Base-by-base conservation (phyloP, 30 jellyfish, hydroid and myxozoan species). In the Phacellophora camtschatica region DNA sequence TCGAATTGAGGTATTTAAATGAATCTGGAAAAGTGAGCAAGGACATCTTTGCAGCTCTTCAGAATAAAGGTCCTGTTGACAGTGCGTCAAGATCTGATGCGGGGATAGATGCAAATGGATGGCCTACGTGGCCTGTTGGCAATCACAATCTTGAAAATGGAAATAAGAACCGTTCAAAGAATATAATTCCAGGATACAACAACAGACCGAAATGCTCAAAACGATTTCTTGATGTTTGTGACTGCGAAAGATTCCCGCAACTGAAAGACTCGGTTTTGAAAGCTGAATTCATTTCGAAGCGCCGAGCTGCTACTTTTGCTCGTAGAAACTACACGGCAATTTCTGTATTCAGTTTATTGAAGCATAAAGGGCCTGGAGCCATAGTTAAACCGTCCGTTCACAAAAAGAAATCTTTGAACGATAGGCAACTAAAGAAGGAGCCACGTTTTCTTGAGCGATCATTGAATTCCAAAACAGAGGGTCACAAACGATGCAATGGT, bases 291-390 rank as follows among this genome's bases (percentile, higher is more conserved):
- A 31, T 77, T 18, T 22, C 67, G 25, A 77, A 59, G 24, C 68
- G 88, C 9, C 56, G 81, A 61, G 88, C 88, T 1, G 67, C 77
- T 15, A 77, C 50, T 46, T 77, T 46, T 58, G 81, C 34, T 13
- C 39, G 80, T 37, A 59, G 88, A 23, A 77, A 77, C 36, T 77
- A 23, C 61, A 59, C 88, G 13, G 43, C 88, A 0, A 58, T 77
- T 9, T 77, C 88, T 3, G 88, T 77, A 31, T 77, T 77, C 42
- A 71, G 43, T 42, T 34, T 55, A 46, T 25, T 77, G 34, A 77
- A 77, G 61, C 88, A 58, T n/a, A 49, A 49, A 16, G 80, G 53
- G 27, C 9, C 28, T 27, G 58, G 19, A 0, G 57, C 64, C 37
- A 4, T 11, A 20, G 36, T 10, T 6, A n/a, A 49, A 30, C 3